Base-by-base conservation (phyloP, 92 coral and sea anemone genomes). In the Porites rus region DNA sequence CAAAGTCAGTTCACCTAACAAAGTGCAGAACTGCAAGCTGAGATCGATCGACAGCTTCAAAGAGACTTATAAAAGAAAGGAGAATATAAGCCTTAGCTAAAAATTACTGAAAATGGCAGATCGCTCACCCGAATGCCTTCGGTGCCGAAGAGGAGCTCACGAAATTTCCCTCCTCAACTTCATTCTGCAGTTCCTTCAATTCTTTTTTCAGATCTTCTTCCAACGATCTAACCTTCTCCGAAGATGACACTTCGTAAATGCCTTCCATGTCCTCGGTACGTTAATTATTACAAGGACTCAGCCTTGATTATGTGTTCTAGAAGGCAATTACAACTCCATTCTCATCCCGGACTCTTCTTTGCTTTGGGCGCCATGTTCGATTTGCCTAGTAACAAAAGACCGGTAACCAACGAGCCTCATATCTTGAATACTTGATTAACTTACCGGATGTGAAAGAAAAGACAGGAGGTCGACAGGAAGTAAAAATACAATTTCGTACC, bases 201-300 rank as follows among this genome's bases (percentile, higher is more conserved):
- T 97, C 99, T 72, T 97, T 95, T 9, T 86, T 92, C 16, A 97
- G 90, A 77, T 97, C 99, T 68, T 97, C 98, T 71, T 97, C 99
- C 19, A 94, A 56, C 25, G 98, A 65, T 83, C 91, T 93, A 19
- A 97, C 99, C 62, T 96, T 95, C 60, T 97, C 99, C 1, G 97
- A 90, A 58, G 97, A 93, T 0, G 99, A 97, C 1, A 95, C 90
- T 80, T 97, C 97, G 56, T 95, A 97, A 74, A 97, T 97, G 58
- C 97, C 99, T 66, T 97, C 98, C 99, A 97, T 97, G 10, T 81
- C 43, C 75, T 69, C 6, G 46, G 0, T 69, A 16, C 10, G 11
- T 1, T 52, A 50, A 60, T 19, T 8, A 1, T 20, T 1, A 10
- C 52, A 80, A 64, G 72, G 72, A n/a, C 66, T 14, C 6, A 11